Percentiles rank a stretch among this genome's conserved stretches.
Conservation (phyloP, 2,888 invertebrate genomes). For the Mythimna impura region DNA sequence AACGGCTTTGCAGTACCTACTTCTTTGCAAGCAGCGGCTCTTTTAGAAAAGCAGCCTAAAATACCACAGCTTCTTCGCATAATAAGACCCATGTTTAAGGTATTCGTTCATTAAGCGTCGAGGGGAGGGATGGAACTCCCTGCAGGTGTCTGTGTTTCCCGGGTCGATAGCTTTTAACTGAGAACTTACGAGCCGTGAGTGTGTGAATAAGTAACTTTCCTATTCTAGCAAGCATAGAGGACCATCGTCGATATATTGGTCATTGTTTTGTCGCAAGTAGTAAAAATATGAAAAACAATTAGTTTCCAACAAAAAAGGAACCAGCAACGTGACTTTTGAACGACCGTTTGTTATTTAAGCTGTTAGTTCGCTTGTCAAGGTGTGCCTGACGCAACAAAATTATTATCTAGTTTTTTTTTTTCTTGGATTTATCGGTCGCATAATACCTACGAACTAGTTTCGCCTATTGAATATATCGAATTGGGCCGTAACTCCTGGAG, state of each 20-base stretch:
- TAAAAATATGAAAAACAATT: conserved; percentile 8
- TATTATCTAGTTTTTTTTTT: conserved; percentile 8
- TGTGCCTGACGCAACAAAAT: conserved; percentile 25
- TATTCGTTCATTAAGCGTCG: neutral
- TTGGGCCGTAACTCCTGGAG: neutral
- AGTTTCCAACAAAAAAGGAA: neutral
- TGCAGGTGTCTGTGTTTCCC: neutral
- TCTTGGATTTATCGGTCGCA: neutral
- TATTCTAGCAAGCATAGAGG: neutral
- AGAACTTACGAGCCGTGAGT: neutral
- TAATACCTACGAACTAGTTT: conserved; percentile 4
- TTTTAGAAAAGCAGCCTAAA: neutral
- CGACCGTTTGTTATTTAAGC: conserved; percentile 13
- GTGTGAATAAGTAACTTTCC: neutral
- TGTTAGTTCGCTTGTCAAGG: conserved; percentile 2
- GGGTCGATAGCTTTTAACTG: neutral
- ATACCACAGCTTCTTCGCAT: neutral
- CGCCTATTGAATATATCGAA: neutral
- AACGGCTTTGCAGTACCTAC: neutral
- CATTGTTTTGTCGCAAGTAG: neutral
- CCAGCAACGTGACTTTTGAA: conserved; percentile 14
- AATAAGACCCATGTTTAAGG: neutral
- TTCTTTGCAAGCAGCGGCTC: neutral
- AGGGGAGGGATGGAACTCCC: neutral
- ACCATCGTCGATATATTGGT: neutral